These are phyloP conservation scores for Neoarius graeffei DNA, from an alignment of 2,113 vertebrate genomes.

Conservation along the genomic window DNA sequence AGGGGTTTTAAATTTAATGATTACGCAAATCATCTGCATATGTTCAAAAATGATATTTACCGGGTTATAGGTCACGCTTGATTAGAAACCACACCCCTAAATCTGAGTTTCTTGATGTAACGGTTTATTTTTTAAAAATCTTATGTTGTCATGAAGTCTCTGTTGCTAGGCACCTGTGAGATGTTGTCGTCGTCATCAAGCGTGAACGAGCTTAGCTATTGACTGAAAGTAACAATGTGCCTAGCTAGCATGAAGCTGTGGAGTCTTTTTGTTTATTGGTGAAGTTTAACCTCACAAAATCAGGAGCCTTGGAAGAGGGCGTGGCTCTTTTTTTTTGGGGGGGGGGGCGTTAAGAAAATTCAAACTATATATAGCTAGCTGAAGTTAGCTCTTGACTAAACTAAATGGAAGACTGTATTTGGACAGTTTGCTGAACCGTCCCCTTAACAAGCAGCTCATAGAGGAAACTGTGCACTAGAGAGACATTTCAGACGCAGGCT, in stretches of 20 bases:
- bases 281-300: background rate
- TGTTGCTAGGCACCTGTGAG: background rate
- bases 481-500: background rate
- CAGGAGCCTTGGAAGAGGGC: background rate
- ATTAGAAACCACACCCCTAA: background rate
- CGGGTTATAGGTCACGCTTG: background rate
- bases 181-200: background rate
- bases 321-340: background rate
- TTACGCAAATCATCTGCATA: background rate
- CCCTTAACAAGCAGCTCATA: background rate
- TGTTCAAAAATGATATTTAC: background rate
- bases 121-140: too few species aligned
- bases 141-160: background rate
- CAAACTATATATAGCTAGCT: background rate
- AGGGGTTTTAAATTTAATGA: background rate
- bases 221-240: background rate
- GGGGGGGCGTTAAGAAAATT: background rate
- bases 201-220: background rate
- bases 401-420: too few species aligned
- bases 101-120: background rate
- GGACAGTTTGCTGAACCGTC: background rate
- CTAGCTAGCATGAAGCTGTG: background rate
- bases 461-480: too few species aligned
- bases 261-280: background rate
- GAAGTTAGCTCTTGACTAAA: background rate